Conservation (phyloP, 2,113 vertebrate genomes). For the Calypte anna region DNA sequence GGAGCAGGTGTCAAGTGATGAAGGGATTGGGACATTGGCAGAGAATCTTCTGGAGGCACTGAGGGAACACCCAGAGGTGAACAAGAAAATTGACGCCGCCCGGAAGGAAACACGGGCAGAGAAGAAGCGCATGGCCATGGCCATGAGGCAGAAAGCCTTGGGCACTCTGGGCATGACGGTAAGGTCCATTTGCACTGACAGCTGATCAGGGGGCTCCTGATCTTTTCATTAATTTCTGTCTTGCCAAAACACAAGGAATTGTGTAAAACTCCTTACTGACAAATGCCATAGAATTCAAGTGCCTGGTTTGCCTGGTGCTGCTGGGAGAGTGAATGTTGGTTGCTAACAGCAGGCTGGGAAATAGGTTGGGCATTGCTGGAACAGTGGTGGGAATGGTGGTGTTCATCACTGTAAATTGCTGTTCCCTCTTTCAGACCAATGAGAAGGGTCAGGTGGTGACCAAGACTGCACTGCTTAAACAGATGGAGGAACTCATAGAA, state of each 20-base stretch:
- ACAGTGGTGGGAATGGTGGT: background rate
- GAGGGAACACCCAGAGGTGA: conserved; percentile 92
- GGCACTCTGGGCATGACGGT: conserved; percentile 99
- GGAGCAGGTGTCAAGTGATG: conserved; percentile 98
- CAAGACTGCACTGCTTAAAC: conserved; percentile 94
- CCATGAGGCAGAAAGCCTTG: conserved; percentile 97
- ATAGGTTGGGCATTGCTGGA: background rate
- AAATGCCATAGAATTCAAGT: background rate
- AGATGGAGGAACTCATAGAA: conserved; percentile 99
- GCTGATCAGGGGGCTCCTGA: background rate
- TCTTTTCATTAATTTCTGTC: background rate
- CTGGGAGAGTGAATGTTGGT: background rate
- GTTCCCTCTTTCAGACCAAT: conserved; percentile 85
- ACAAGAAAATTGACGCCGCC: conserved; percentile 95
- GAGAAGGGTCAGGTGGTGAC: conserved; percentile 99
- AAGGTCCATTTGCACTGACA: background rate
- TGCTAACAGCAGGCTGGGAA: background rate
- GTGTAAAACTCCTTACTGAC: background rate
- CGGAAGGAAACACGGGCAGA: conserved; percentile 93
- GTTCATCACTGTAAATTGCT: background rate
- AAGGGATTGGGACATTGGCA: conserved; percentile 95
- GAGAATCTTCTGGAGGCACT: conserved; percentile 97
- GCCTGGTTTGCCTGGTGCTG: background rate
- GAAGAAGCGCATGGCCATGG: conserved; percentile 99
- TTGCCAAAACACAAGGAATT: background rate